Evolutionary conservation across 2,888 invertebrate genomes (phyloP).

Genomic region (Yponomeuta cagnagella): DNA sequence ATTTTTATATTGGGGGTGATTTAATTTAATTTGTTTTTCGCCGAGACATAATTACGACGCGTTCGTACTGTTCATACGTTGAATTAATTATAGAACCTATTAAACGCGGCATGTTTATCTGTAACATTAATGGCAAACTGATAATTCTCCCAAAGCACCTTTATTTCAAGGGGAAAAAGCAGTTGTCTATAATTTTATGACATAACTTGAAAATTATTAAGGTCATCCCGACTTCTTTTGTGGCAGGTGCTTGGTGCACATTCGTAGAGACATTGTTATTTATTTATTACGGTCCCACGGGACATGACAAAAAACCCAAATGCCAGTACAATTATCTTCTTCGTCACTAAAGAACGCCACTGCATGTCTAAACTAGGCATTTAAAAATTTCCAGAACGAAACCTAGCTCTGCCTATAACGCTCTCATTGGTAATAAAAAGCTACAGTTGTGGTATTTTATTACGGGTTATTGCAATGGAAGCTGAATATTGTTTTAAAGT

Average conservation of each 20-base stretch:
- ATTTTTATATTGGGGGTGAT: neutral
- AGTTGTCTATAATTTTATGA: constrained; percentile 15
- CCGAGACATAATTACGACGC: neutral
- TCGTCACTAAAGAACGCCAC: neutral
- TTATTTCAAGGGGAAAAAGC: neutral
- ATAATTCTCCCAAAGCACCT: neutral
- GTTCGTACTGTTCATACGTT: neutral
- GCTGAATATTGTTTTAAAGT: neutral
- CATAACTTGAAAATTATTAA: constrained; percentile 30
- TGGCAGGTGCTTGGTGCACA: constrained; percentile 55
- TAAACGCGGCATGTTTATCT: neutral
- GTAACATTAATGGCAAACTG: neutral
- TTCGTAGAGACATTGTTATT: constrained; percentile 43
- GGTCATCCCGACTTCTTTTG: constrained; percentile 48
- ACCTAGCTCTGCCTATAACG: neutral
- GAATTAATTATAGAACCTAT: neutral
- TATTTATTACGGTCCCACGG: constrained; percentile 44
- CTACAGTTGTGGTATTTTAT: neutral
- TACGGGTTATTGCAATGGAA: neutral
- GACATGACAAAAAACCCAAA: constrained; percentile 43
- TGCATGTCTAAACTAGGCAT: neutral
- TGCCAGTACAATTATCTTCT: constrained; percentile 51
- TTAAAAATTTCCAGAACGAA: neutral
- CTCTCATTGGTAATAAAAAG: neutral
- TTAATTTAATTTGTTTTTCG: neutral